Percentiles rank a stretch among this genome's conserved stretches.
phyloP scores from a whole-genome alignment of 2,797 vertebrate species.

The Phaenicophaeus curvirostris region DNA sequence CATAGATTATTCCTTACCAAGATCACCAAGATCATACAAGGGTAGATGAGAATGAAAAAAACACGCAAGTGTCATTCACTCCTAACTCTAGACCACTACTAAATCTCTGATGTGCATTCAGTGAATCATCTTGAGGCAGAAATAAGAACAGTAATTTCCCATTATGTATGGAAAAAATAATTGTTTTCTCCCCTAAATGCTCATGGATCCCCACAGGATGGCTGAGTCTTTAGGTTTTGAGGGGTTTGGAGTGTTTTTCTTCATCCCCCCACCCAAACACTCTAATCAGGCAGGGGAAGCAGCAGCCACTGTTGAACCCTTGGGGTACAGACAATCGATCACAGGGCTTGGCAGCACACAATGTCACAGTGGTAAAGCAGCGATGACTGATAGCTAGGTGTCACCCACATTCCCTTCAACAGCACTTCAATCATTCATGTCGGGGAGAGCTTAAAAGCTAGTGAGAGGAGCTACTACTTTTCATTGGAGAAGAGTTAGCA shows the following conservation, averaged over 20 bases:
- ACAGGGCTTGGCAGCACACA: background rate
- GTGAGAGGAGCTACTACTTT: background rate
- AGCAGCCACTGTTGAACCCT: background rate
- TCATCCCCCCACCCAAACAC: background rate
- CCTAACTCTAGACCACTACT: background rate
- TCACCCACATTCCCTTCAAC: background rate
- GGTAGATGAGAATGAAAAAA: background rate
- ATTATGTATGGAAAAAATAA: background rate
- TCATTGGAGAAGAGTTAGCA: background rate
- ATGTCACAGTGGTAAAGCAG: background rate
- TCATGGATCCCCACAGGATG: background rate
- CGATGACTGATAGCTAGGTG: background rate
- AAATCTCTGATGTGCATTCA: background rate
- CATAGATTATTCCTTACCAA: background rate
- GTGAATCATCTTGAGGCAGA: background rate
- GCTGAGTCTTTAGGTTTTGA: background rate
- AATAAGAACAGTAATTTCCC: background rate
- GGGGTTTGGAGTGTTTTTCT: accelerated
- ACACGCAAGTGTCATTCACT: background rate
- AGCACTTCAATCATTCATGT: background rate
- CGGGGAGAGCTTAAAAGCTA: background rate
- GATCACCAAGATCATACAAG: no score
- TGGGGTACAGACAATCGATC: background rate
- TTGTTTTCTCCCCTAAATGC: background rate
- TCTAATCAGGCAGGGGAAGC: background rate